Evolutionary conservation across 2,797 vertebrate genomes (phyloP).

Genomic region (Etheostoma perlongum): DNA sequence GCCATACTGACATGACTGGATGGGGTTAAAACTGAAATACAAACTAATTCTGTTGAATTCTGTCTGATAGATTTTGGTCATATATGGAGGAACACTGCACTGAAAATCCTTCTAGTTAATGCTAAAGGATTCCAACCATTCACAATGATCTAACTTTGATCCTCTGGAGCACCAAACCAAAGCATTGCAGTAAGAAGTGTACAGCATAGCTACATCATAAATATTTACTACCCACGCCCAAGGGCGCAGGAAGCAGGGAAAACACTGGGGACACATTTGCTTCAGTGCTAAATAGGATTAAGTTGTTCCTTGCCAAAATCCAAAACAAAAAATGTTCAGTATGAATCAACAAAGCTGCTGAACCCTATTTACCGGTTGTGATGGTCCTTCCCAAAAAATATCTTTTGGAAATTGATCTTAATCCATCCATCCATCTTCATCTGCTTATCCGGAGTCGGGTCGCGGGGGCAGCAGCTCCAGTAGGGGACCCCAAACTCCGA

Average conservation of each 20-base stretch:
- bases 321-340: conserved; percentile 30
- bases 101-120: neutral
- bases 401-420: too few species aligned
- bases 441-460: too few species aligned
- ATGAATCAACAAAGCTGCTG: conserved; percentile 21
- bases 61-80: neutral
- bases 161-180: conserved; percentile 19
- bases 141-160: conserved; percentile 24
- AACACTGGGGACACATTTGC: conserved; percentile 33
- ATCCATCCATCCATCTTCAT: too few species aligned
- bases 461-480: too few species aligned
- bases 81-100: neutral
- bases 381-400: neutral
- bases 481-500: too few species aligned
- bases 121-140: conserved; percentile 14
- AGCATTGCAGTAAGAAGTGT: neutral
- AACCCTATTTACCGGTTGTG: neutral
- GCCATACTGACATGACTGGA: conserved; percentile 43
- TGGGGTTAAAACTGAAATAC: conserved; percentile 22
- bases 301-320: conserved; percentile 38
- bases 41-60: neutral
- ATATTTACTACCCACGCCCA: conserved; percentile 32
- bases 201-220: neutral
- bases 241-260: conserved; percentile 22
- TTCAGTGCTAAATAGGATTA: conserved; percentile 58